Conservation (phyloP, 2,888 invertebrate genomes). For the Lasiommata megera region DNA sequence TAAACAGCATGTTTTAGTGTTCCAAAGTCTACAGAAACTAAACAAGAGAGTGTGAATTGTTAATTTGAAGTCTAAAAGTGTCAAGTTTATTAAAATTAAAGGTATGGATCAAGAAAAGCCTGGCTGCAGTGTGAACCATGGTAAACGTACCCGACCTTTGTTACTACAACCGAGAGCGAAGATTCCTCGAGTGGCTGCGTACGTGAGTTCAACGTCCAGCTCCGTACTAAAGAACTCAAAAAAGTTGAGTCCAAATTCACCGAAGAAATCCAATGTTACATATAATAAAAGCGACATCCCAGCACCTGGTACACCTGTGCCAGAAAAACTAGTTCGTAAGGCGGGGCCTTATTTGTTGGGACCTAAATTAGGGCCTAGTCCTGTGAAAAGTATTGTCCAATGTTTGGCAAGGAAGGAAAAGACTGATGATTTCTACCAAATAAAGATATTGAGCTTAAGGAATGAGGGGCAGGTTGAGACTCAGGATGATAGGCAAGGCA, state of each 20-base stretch:
- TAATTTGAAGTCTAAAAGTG: conserved; percentile 1
- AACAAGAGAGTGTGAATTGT: not conserved
- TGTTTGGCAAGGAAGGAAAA: conserved; percentile 86
- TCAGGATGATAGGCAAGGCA: conserved; percentile 88
- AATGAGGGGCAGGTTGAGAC: conserved; percentile 82
- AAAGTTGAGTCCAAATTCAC: conserved; percentile 47
- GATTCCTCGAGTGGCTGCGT: conserved; percentile 60
- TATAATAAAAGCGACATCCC: conserved; percentile 69
- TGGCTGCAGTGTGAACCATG: conserved; percentile 62
- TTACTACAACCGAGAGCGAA: conserved; percentile 67
- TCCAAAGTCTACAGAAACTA: conserved; percentile 10
- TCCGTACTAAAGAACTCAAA: conserved; percentile 56
- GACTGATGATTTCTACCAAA: conserved; percentile 84
- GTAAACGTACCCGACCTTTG: conserved; percentile 74
- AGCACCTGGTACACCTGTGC: conserved; percentile 74
- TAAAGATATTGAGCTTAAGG: conserved; percentile 83
- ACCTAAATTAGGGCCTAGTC: conserved; percentile 86
- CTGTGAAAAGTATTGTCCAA: conserved; percentile 88
- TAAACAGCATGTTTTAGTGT: conserved; percentile 20
- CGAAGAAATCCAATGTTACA: conserved; percentile 51
- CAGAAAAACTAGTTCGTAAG: conserved; percentile 77
- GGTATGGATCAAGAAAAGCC: conserved; percentile 71
- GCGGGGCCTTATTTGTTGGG: conserved; percentile 87
- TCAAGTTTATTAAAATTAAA: conserved; percentile 18
- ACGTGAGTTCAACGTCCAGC: conserved; percentile 56